Evolutionary conservation across 2,797 vertebrate genomes (phyloP).

Genomic region (Buphagus erythrorhynchus): DNA sequence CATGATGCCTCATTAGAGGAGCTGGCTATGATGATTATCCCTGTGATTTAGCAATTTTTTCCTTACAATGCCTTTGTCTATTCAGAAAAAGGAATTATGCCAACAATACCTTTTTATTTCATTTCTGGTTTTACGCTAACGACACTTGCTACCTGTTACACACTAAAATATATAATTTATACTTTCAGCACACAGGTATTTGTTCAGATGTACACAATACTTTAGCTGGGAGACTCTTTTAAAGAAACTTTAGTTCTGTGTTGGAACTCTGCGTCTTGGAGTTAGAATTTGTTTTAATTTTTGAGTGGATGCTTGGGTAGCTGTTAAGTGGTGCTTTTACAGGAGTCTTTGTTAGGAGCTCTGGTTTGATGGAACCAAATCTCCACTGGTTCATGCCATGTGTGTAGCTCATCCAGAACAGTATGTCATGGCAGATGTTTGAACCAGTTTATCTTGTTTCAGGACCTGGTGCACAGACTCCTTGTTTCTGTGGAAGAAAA

Average conservation of each 20-base stretch:
- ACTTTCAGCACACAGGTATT: not conserved
- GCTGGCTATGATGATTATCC: slow-evolving; percentile 67
- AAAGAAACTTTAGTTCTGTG: not conserved
- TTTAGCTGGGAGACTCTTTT: not conserved
- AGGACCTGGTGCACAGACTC: not conserved
- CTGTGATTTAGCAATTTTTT: slow-evolving; percentile 72
- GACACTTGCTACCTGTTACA: slow-evolving; percentile 43
- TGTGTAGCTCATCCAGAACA: not conserved
- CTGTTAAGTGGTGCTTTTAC: not conserved
- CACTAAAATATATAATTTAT: not conserved
- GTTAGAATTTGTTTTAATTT: not conserved
- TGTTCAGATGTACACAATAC: not conserved
- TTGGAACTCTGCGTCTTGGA: not conserved
- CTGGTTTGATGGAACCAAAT: not conserved
- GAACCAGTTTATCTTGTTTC: not conserved
- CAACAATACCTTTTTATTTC: slow-evolving; percentile 35
- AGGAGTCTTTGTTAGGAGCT: not conserved
- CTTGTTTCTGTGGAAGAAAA: not conserved
- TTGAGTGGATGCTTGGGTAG: not conserved
- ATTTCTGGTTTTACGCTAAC: not conserved
- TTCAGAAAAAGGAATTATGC: slow-evolving; percentile 25
- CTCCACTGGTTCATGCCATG: not conserved
- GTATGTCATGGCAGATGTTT: not conserved
- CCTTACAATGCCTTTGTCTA: slow-evolving; percentile 57
- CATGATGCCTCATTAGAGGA: slow-evolving; percentile 77